A percentile compares a stretch with the other conserved stretches of the same genome.
Evolutionary conservation across 2,888 invertebrate genomes (phyloP).

Genomic region (Drosophila colorata): DNA sequence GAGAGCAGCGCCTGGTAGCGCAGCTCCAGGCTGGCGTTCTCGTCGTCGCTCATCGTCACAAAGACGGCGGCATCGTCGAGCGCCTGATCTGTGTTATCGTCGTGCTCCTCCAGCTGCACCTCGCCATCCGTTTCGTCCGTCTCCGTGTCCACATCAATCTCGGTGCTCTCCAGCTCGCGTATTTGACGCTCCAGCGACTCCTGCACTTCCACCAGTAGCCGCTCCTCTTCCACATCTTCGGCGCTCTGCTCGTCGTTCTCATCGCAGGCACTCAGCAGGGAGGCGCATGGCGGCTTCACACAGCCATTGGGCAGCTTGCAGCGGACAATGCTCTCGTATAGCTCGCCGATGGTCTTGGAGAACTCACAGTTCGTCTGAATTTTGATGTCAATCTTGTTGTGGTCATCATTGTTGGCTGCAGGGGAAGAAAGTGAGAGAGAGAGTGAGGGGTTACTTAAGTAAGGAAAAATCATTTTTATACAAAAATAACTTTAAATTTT

Average conservation of each 20-base stretch:
- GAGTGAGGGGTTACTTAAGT: too few relatives aligned
- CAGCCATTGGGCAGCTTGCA: conserved; percentile 63
- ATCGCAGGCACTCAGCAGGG: conserved; percentile 84
- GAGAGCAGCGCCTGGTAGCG: conserved; percentile 90
- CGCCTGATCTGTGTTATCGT: conserved; percentile 60
- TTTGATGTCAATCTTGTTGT: conserved; percentile 85
- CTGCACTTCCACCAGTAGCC: conserved; percentile 91
- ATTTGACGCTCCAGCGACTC: conserved; percentile 91
- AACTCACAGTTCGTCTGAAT: conserved; percentile 85
- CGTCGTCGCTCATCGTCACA: conserved; percentile 82
- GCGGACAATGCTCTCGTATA: conserved; percentile 83
- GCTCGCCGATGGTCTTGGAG: conserved; percentile 84
- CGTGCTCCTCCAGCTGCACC: conserved; percentile 82
- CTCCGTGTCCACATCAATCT: conserved; percentile 91
- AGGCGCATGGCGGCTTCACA: conserved; percentile 37
- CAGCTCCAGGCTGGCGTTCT: conserved; percentile 87
- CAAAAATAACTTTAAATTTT: too few relatives aligned
- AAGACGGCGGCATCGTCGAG: conserved; percentile 82
- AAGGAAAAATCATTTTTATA: too few relatives aligned
- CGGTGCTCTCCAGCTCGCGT: conserved; percentile 90
- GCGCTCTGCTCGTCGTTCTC: conserved; percentile 86
- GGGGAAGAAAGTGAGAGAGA: too few relatives aligned
- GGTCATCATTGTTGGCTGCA: conserved; percentile 64
- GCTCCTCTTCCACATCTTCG: conserved; percentile 89
- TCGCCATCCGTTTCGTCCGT: conserved; percentile 90